phyloP scores from a whole-genome alignment of 2,113 vertebrate species.

The Pungitius pungitius region DNA sequence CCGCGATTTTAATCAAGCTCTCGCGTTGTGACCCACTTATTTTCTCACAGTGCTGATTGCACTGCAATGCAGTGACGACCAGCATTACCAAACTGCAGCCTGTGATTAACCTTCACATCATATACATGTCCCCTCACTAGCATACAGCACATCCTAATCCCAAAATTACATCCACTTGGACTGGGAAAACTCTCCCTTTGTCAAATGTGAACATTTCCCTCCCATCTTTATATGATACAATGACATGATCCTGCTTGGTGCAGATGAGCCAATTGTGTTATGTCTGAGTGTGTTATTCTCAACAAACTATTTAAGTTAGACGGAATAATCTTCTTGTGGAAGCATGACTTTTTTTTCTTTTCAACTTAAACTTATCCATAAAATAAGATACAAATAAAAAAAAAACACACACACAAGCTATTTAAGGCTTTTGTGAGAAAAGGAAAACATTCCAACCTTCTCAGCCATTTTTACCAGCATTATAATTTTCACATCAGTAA shows the following conservation, averaged over 20 bases:
- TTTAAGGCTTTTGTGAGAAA: constrained; percentile 25
- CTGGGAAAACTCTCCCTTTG: constrained; percentile 63
- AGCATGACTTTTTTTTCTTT: not conserved
- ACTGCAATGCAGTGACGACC: constrained; percentile 66
- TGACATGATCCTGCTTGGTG: constrained; percentile 39
- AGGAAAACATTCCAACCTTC: constrained; percentile 39
- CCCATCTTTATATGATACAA: constrained; percentile 39
- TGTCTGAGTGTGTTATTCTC: constrained; percentile 27
- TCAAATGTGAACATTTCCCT: constrained; percentile 63
- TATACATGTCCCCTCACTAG: constrained; percentile 72
- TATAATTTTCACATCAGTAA: constrained; percentile 72
- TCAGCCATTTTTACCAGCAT: constrained; percentile 47
- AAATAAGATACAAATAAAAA: constrained; percentile 28
- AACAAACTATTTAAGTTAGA: constrained; percentile 28
- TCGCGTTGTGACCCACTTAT: constrained; percentile 80
- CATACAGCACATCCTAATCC: constrained; percentile 70
- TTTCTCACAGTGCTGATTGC: constrained; percentile 79
- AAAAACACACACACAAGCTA: not conserved
- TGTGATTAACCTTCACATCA: constrained; percentile 82
- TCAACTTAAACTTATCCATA: constrained; percentile 11
- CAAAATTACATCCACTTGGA: constrained; percentile 75
- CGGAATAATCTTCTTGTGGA: constrained; percentile 19
- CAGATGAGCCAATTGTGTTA: constrained; percentile 29
- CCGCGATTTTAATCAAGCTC: constrained; percentile 81
- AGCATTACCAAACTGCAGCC: constrained; percentile 71